Conservation (phyloP, 2,888 invertebrate genomes). For the Amphiduros pacificus region DNA sequence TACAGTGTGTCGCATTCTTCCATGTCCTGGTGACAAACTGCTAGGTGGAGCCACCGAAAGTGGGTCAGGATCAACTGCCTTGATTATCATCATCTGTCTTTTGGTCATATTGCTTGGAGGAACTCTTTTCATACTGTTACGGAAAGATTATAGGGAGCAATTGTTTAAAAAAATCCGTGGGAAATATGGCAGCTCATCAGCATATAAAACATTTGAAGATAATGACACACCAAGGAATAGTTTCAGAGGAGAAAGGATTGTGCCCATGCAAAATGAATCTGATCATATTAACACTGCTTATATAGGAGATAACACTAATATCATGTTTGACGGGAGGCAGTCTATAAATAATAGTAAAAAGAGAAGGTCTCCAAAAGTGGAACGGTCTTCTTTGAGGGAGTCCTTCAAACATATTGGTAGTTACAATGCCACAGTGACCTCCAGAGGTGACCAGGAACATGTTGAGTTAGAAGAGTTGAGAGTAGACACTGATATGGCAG, state of each 20-base stretch:
- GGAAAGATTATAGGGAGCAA: neutral
- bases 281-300: no score
- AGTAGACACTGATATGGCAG: no score
- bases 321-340: no score
- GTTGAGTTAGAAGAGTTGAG: conserved; percentile 4
- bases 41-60: neutral
- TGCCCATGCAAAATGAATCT: no score
- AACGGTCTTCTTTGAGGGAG: neutral
- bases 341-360: neutral
- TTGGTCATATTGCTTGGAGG: neutral
- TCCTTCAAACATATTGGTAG: neutral
- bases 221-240: no score
- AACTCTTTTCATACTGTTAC: neutral
- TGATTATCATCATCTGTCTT: neutral
- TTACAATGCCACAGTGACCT: neutral
- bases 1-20: no score
- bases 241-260: no score
- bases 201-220: no score
- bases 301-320: no score
- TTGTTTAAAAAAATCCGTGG: no score
- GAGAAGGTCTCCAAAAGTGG: neutral
- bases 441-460: neutral
- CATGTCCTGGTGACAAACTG: conserved; percentile 17
- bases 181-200: no score
- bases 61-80: neutral